Conservation (phyloP, 2,113 vertebrate genomes). For the Eulemur macaco region DNA sequence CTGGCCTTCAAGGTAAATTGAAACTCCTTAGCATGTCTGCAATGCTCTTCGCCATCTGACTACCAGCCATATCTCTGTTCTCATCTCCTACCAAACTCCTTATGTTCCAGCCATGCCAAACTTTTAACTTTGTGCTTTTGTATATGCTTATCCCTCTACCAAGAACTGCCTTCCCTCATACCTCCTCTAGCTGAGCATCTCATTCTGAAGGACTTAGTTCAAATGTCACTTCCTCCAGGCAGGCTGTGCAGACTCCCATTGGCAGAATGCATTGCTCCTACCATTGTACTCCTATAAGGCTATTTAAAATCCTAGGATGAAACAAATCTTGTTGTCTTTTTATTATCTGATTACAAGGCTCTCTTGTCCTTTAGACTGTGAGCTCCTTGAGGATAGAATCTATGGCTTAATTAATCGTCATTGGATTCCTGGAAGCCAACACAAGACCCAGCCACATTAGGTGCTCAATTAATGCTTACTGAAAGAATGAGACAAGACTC, state of each 20-base stretch:
- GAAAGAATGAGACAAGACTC: not conserved
- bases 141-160: not conserved
- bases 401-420: not conserved
- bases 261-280: not conserved
- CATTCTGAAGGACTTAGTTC: not conserved
- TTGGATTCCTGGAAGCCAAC: not conserved
- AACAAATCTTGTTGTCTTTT: not conserved
- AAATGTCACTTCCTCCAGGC: not conserved
- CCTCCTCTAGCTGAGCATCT: not conserved
- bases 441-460: not conserved
- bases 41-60: not conserved
- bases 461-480: not conserved
- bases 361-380: not conserved
- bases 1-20: fast-evolving
- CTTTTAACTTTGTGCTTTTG: not conserved
- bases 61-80: not conserved
- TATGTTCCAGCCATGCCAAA: not conserved
- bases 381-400: not conserved
- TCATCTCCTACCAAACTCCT: not conserved
- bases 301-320: not conserved
- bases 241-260: not conserved
- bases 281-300: not conserved
- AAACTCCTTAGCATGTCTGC: not conserved
- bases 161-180: not conserved
- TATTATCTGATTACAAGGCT: not conserved